Evolutionary conservation across 1,140 invertebrate species (phyloP), one percentile per base, ranked within the genome.

Genomic region (Augochlora pura): DNA sequence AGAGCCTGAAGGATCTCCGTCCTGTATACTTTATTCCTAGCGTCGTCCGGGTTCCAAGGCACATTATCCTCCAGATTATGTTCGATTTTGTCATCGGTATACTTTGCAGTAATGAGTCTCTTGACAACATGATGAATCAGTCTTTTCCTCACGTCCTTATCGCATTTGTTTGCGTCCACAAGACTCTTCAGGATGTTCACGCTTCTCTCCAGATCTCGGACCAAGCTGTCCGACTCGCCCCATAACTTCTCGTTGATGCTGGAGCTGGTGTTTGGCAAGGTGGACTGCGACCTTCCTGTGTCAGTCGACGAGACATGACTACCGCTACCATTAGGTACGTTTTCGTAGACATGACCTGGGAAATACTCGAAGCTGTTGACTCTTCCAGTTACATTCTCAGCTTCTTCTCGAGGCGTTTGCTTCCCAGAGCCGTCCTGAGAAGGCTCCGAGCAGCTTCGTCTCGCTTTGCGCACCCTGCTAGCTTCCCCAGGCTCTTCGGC

Each of bases 281-380:
- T 93, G 0, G 92, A 93, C 59, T 90, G 89, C 0, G 92, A 91
- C 60, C 88, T 83, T 3, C 82, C 86, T 0, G 91, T 92, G 14
- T 91, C 90, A 0, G 90, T 78, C 0, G 90, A 88, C 0, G 91
- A 92, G 0, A 89, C 88, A 4, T 85, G 90, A 57, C 89, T 91
- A 0, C 87, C 87, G 14, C 87, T 91, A 12, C 85, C 89, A 16
- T 89, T 87, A 0, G 86, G 80, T 0, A 90, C 86, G 49, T 92
- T 93, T 72, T 93, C 91, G 74, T 93, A 94, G 9, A 91, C 85
- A 68, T 93, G 91, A 7, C 93, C 93, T 10, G 93, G 93, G 60
- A 94, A 91, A 82, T 94, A 94, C 52, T 94, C 93, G 77, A 94
- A 94, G 83, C 93, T 94, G 65, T 94, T 93, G 3, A 91, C 92